Conservation (phyloP, 2,797 vertebrate species). For the Sebastes kiyomatsui region DNA sequence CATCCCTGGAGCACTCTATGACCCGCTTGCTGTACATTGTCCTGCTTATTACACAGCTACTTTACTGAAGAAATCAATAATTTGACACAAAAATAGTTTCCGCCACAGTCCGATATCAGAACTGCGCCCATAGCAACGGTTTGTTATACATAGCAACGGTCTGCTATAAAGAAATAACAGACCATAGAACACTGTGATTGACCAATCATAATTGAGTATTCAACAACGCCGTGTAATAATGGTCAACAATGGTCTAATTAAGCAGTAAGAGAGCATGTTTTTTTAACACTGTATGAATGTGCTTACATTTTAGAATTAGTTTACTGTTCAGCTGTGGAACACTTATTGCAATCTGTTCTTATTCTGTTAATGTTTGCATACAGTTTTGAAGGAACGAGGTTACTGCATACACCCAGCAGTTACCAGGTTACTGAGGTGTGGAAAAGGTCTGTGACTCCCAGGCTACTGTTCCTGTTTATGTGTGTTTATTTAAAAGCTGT, state of each 20-base stretch:
- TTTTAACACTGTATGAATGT: background rate
- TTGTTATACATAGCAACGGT: too few relatives aligned
- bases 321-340: background rate
- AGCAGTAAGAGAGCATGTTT: background rate
- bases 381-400: background rate
- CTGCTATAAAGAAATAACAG: too few relatives aligned
- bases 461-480: background rate
- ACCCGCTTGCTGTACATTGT: too few relatives aligned
- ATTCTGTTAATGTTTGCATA: background rate
- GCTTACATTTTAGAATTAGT: background rate
- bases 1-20: too few relatives aligned
- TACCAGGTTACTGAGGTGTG: background rate
- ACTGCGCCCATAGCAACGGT: too few relatives aligned
- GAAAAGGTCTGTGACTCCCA: background rate
- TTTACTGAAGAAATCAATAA: too few relatives aligned
- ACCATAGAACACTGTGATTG: too few relatives aligned
- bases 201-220: too few relatives aligned
- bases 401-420: background rate
- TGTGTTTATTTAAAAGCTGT: constrained; percentile 7
- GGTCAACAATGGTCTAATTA: background rate
- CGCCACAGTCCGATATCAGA: too few relatives aligned
- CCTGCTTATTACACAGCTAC: too few relatives aligned
- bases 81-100: too few relatives aligned
- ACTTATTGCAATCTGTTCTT: background rate
- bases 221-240: too few relatives aligned